Evolutionary conservation across 2,888 invertebrate genomes (phyloP), one percentile per base, ranked within the genome.

Genomic region (Acleris emargana): DNA sequence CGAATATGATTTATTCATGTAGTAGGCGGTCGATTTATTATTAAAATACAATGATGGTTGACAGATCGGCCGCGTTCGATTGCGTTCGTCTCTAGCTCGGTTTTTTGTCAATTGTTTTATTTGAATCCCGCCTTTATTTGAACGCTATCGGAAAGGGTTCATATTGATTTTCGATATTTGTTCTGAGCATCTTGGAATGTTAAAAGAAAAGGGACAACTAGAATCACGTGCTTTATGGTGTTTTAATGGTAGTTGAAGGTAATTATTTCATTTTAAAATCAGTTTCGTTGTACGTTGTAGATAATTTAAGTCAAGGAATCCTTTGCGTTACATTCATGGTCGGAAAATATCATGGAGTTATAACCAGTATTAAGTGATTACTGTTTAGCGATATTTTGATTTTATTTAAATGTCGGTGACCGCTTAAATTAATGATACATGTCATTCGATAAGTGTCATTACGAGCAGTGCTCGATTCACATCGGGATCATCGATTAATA

Each of bases 151-250:
- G 81, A 77, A 87, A 88, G 88, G 88, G 88, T 87, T 88, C 81
- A 69, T 91, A 88, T 91, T 91, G 89, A 88, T 89, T 91, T 90
- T 88, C 76, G 76, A 81, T 89, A 84, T 91, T 90, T 89, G 83
- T 82, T 86, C 82, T 89, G 84, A 81, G 81, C 82, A 75, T 84
- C 83, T 83, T 80, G 77, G 78, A 76, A 74, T 76, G 72, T 72
- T 71, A 69, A 69, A 75, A 77, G 73, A 75, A 78, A 77, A 78
- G 76, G 69, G 73, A 63, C 52, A 59, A 67, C 62, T 51, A 59
- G 51, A 72, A 68, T 66, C 71, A 58, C 57, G 61, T 64, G 53
- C 66, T 66, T 61, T 61, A 59, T 60, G 63, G 53, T 60, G 51
- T 64, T 61, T 68, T 61, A 58, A 67, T 60, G 57, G 51, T 54